Percentiles rank a stretch among this genome's conserved stretches.
phyloP scores from a whole-genome alignment of 2,113 vertebrate genomes.

The Actenoides lindsayi region DNA sequence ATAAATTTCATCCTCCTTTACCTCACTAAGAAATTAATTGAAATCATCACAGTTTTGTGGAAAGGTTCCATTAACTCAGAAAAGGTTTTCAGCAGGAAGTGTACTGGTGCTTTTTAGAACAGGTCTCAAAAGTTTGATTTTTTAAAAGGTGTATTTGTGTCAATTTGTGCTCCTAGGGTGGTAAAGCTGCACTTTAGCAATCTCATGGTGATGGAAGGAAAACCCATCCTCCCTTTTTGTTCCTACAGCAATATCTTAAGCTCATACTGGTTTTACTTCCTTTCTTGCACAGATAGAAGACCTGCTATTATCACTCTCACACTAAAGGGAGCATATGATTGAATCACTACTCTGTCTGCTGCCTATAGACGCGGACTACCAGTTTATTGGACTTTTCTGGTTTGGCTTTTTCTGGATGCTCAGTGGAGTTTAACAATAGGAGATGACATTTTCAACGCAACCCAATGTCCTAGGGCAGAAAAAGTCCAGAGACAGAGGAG shows the following conservation, averaged over 20 bases:
- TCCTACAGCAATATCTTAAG: accelerated
- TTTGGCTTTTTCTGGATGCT: neutral
- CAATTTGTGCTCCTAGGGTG: neutral
- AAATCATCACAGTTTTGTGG: neutral
- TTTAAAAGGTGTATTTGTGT: neutral
- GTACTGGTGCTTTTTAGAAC: neutral
- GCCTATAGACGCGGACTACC: neutral
- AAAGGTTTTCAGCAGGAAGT: neutral
- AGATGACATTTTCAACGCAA: neutral
- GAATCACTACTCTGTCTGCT: neutral
- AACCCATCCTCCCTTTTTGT: neutral
- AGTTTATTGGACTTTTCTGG: neutral
- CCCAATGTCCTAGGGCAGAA: neutral
- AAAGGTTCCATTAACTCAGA: neutral
- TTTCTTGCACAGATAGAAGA: neutral
- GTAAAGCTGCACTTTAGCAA: neutral
- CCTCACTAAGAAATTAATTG: neutral
- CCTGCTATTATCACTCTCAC: neutral
- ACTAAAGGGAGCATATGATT: accelerated
- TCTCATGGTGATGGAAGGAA: neutral
- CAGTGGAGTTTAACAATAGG: neutral
- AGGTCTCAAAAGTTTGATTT: neutral
- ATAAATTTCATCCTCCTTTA: neutral
- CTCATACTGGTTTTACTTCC: neutral
- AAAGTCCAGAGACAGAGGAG: neutral